Evolutionary conservation across 2,797 vertebrate species (phyloP).

Genomic region (Euphonia xanthogaster): DNA sequence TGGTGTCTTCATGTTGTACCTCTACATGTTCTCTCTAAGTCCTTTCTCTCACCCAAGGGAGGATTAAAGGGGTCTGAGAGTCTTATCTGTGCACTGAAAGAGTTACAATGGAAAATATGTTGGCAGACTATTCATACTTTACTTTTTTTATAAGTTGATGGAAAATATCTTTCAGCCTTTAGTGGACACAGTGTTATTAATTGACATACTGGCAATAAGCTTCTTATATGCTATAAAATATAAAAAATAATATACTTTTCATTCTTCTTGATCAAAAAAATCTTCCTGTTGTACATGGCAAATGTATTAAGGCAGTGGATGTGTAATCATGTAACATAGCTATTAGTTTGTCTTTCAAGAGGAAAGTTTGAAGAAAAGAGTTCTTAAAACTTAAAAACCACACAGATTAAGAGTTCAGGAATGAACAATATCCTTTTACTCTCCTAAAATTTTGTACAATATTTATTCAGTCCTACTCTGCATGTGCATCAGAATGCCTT

Average conservation of each 20-base stretch:
- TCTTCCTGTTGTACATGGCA: background rate
- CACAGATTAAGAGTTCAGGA: background rate
- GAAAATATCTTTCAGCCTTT: background rate
- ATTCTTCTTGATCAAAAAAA: background rate
- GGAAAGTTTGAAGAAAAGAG: background rate
- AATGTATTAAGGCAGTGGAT: background rate
- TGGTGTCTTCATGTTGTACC: background rate
- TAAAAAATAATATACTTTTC: background rate
- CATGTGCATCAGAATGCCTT: background rate
- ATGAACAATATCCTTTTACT: background rate
- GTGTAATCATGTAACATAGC: background rate
- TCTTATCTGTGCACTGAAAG: background rate
- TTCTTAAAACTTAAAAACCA: background rate
- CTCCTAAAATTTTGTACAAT: background rate
- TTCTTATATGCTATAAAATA: background rate
- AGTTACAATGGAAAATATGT: background rate
- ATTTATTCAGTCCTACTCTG: background rate
- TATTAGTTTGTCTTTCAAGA: background rate
- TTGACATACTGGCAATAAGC: background rate
- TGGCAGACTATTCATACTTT: background rate
- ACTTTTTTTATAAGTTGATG: background rate
- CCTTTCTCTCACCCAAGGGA: background rate
- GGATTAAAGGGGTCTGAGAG: background rate
- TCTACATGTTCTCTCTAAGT: background rate
- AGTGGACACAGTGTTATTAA: background rate